Evolutionary conservation across 2,113 vertebrate species (phyloP).

Genomic region (Ctenomys sociabilis): DNA sequence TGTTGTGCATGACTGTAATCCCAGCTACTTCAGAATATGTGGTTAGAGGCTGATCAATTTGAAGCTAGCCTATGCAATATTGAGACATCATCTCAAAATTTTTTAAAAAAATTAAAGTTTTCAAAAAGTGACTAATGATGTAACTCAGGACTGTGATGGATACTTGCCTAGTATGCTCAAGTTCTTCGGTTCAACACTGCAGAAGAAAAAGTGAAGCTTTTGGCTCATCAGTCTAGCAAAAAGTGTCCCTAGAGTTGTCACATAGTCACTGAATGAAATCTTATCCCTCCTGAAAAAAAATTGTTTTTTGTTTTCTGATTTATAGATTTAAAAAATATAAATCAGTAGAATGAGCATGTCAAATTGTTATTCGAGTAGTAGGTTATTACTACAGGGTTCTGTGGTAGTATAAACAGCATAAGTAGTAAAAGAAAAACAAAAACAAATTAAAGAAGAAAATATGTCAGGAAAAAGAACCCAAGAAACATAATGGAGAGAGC

Average conservation of each 20-base stretch:
- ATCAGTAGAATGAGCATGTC: neutral
- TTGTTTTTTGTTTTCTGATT: neutral
- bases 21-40: neutral
- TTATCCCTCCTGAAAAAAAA: neutral
- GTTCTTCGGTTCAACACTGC: neutral
- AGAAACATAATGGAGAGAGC: neutral
- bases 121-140: neutral
- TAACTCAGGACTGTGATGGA: neutral
- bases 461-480: neutral
- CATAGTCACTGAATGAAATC: neutral
- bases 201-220: conserved; percentile 7
- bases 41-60: neutral
- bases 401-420: neutral
- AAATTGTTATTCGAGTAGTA: neutral
- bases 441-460: neutral
- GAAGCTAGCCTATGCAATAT: neutral
- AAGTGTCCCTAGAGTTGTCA: neutral
- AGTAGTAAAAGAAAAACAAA: neutral
- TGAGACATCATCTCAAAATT: neutral
- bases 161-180: neutral
- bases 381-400: neutral
- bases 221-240: neutral
- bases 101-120: neutral
- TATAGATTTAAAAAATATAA: neutral
- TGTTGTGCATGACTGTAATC: neutral